Evolutionary conservation across 1,140 invertebrate species (phyloP), one percentile per base, ranked within the genome.

Genomic region (Scaptodrosophila lebanonensis): DNA sequence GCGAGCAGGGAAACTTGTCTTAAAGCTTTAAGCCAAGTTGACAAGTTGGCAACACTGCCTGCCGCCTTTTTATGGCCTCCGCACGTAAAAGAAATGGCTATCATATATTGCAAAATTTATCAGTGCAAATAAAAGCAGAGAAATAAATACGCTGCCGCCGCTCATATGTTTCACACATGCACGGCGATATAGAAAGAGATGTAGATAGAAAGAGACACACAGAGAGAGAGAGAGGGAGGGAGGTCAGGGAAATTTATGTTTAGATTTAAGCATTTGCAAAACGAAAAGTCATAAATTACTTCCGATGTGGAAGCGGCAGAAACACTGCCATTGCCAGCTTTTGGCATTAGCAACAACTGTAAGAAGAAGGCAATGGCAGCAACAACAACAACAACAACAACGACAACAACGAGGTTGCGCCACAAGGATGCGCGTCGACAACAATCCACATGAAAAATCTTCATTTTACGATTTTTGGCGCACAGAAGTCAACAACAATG

Each of bases 271-370:
- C 75, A 82, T 82, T 82, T 82, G 75, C 75, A 82, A 82, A 75
- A 82, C 75, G 75, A 82, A 82, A 82, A 82, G 76, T 82, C 75
- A 82, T 82, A 82, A 82, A 82, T 82, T 82, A 82, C 75, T 82
- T 82, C 75, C 75, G 75, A 63, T 69, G 60, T 43, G 73, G 73
- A 70, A 73, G 82, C 66, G 56, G 51, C 65, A 65, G 62, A 20
- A 33, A 11, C 12, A 33, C 8, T 48, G 48, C 36, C 38, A 52
- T n/a, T n/a, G n/a, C 40, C 45, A 59, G 61, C 53, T 57, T 57
- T 62, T 62, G 61, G 56, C 61, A 65, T 59, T 59, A 60, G 48
- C 48, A 38, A 38, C 35, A 38, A 38, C 61, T 27, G n/a, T 17
- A 68, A 60, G 61, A 65, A 60, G 52, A 30, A 48, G 63, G 36